Evolutionary conservation across 2,797 vertebrate genomes (phyloP), one percentile per base, ranked within the genome.

Genomic region (Muraenolepis orangiensis): DNA sequence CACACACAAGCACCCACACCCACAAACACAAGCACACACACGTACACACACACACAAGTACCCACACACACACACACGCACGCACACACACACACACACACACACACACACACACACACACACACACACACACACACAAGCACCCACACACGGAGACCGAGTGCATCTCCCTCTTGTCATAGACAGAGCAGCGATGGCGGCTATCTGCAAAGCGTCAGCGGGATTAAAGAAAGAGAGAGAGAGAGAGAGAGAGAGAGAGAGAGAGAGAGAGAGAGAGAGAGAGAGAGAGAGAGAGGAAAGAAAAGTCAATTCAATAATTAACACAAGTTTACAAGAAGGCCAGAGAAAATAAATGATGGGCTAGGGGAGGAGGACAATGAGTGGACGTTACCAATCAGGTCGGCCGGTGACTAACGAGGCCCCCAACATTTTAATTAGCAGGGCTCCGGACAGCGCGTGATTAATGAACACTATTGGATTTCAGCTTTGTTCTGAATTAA

Each of bases 381-480:
- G 91, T 91, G 90, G 90, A 93, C 94, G 93, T 94, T 93, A 94
- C 93, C 93, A 94, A 94, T 94, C 94, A 94, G 93, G 93, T 93
- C 91, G 87, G 88, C 91, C 90, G 89, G 91, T 95, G 94, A 95
- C 92, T 95, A 95, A 95, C 91, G 94, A 94, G 93, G 88, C 92
- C 84, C 89, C 83, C 91, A 93, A 94, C 91, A 91, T 94, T 94
- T 95, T 95, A 94, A 95, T 95, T 95, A 95, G 94, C 94, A 93
- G 90, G 85, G 84, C 77, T 86, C 88, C 71, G 93, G 93, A 94
- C 93, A 88, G 92, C 89, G 84, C 77, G 92, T 94, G 93, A 95
- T 95, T 95, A 95, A 95, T 95, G 93, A 93, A 93, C 91, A 92
- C 93, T 92, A 93, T 95, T 94, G 94, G 92, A 94, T 94, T 94